phyloP scores from a whole-genome alignment of 92 coral and sea anemone genomes.

The Zoanthus sociatus region DNA sequence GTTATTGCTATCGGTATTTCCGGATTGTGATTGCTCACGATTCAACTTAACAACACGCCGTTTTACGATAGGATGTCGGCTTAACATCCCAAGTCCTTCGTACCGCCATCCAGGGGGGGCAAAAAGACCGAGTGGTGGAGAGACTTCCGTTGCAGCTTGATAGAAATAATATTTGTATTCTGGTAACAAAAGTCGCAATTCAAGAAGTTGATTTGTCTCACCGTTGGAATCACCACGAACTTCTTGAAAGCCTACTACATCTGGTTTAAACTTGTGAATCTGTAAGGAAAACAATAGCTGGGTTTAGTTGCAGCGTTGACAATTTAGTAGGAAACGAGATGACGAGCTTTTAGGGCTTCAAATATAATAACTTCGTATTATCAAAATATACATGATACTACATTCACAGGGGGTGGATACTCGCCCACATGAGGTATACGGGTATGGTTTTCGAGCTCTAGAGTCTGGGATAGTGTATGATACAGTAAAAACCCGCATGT shows the following conservation, averaged over 20 bases:
- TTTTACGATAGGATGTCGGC: slow-evolving; percentile 82
- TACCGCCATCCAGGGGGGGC: slow-evolving; percentile 95
- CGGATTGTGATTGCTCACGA: slow-evolving; percentile 47
- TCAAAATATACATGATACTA: no score
- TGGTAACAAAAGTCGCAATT: slow-evolving; percentile 75
- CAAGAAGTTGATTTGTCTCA: slow-evolving; percentile 73
- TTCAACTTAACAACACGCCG: slow-evolving; percentile 79
- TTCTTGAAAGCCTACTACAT: slow-evolving; percentile 96
- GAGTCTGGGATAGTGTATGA: no score
- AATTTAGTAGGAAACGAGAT: no score
- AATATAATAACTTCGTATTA: no score
- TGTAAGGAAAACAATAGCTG: neutral
- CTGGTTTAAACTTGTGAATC: slow-evolving; percentile 81
- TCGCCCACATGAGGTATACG: no score
- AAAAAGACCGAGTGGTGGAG: slow-evolving; percentile 65
- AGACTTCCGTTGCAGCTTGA: slow-evolving; percentile 68
- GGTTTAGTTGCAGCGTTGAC: neutral
- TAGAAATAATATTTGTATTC: slow-evolving; percentile 74
- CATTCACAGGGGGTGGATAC: no score
- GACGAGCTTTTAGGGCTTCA: no score
- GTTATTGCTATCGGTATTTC: slow-evolving; percentile 73
- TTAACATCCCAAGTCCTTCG: slow-evolving; percentile 93
- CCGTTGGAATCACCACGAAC: slow-evolving; percentile 82
- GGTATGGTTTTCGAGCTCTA: no score
- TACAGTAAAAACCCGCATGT: no score